Conservation (phyloP, 2,113 vertebrate species). For the Tachysurus fulvidraco region DNA sequence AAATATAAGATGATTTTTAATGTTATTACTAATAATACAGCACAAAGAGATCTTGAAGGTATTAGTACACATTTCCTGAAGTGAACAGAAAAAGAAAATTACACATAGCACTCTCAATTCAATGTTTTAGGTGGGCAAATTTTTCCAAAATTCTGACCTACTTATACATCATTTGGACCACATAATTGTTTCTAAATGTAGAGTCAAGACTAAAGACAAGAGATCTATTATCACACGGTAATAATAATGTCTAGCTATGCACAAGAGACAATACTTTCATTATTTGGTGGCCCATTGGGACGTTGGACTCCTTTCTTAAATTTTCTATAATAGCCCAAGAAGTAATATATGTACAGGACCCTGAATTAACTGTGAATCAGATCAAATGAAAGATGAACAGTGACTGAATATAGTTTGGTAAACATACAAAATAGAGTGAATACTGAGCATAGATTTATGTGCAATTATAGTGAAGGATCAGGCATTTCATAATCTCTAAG, state of each 20-base stretch:
- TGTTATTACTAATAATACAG: neutral
- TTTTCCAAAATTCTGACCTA: slow-evolving; percentile 9
- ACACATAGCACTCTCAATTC: neutral
- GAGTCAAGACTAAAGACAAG: slow-evolving; percentile 28
- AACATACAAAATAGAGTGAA: neutral
- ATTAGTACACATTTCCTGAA: neutral
- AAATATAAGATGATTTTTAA: neutral
- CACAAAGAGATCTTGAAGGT: neutral
- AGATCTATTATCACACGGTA: slow-evolving; percentile 43
- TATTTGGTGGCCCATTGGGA: slow-evolving; percentile 10
- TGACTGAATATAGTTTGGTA: neutral
- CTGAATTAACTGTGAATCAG: neutral
- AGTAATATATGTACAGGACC: neutral
- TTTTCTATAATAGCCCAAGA: slow-evolving; percentile 12
- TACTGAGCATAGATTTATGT: no score
- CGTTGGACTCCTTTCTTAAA: neutral
- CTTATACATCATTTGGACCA: neutral
- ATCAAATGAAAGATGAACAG: neutral
- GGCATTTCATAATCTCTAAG: neutral
- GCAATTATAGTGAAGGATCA: neutral
- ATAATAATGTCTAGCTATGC: slow-evolving; percentile 16
- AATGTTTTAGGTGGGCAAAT: neutral
- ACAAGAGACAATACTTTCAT: slow-evolving; percentile 4
- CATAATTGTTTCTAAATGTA: slow-evolving; percentile 39
- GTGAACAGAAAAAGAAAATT: neutral